phyloP scores from a whole-genome alignment of 2,113 vertebrate species.

The Brachyistius frenatus region DNA sequence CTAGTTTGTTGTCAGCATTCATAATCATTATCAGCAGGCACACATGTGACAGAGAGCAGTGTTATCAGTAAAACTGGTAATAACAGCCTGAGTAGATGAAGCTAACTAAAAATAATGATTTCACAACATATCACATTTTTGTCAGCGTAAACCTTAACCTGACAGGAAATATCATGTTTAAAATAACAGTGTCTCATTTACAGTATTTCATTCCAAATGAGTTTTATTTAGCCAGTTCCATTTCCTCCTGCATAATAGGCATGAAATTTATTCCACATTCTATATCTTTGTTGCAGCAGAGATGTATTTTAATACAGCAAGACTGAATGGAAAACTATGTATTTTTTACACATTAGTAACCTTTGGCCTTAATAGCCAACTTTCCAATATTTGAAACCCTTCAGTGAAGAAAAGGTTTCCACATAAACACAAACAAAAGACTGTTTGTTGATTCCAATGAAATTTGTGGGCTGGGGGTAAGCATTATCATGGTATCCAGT shows the following conservation, averaged over 20 bases:
- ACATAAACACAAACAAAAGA: not conserved
- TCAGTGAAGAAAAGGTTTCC: not conserved
- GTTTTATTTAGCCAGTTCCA: constrained; percentile 24
- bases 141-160: constrained; percentile 34
- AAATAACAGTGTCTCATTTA: constrained; percentile 36
- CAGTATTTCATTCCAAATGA: constrained; percentile 25
- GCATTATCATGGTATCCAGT: not conserved
- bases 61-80: constrained; percentile 46
- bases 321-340: not conserved
- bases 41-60: constrained; percentile 59
- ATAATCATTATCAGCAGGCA: constrained; percentile 45
- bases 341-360: constrained; percentile 13
- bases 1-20: constrained; percentile 30
- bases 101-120: constrained; percentile 71
- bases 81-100: constrained; percentile 41
- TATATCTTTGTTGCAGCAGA: constrained; percentile 3
- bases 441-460: not conserved
- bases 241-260: constrained; percentile 31
- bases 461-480: not conserved
- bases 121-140: constrained; percentile 55
- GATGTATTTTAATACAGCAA: not conserved
- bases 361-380: not conserved
- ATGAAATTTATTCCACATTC: constrained; percentile 34
- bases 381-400: not conserved
- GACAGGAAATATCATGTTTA: constrained; percentile 42